Evolutionary conservation across 2,113 vertebrate species (phyloP), one percentile per base, ranked within the genome.

Genomic region (Corythoichthys haematopterus): DNA sequence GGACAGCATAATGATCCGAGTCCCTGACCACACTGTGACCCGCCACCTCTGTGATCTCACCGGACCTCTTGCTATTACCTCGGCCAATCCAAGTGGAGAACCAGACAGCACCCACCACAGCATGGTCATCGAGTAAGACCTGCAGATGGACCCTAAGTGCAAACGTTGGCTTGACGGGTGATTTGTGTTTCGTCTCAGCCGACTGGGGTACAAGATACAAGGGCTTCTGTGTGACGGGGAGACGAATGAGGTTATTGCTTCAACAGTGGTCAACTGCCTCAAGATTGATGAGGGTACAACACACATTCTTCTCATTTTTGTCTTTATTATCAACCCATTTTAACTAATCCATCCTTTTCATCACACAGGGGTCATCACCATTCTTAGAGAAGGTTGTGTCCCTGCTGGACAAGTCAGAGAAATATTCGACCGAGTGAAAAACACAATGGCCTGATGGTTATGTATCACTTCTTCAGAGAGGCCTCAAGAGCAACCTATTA

Each of bases 1-100:
- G 12, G 93, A 96, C 69, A 95, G 92, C 72, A 95, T 96, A 85
- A 95, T 95, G 94, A 95, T 95, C 86, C 84, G 94, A 11, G 94
- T 96, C 3, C 94, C 94, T 0, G 93, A 96, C 84, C 93, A 94
- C 79, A 94, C 93, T 0, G 92, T 94, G 53, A 93, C 92, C 2
- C 75, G 87, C 36, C 94, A 95, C 70, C 87, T 96, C 36, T 94
- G 94, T 37, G 82, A 94, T 79, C 90, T 95, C 80, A 96, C 94
- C 0, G 94, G 94, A 0, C 94, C 94, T 2, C 75, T 95, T 58
- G 95, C 94, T 2, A 91, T 95, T 64, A 95, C 94, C 0, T 96
- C 95, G 3, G 94, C 95, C 40, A 96, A 96, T 63, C 95, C 95
- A 6, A 95, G 95, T 0, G 95, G 94, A 64, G 95, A 95, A 72